Percentiles rank a stretch among this genome's conserved stretches.
Conservation (phyloP, 2,888 invertebrate genomes). For the Chaitophorus viminalis region DNA sequence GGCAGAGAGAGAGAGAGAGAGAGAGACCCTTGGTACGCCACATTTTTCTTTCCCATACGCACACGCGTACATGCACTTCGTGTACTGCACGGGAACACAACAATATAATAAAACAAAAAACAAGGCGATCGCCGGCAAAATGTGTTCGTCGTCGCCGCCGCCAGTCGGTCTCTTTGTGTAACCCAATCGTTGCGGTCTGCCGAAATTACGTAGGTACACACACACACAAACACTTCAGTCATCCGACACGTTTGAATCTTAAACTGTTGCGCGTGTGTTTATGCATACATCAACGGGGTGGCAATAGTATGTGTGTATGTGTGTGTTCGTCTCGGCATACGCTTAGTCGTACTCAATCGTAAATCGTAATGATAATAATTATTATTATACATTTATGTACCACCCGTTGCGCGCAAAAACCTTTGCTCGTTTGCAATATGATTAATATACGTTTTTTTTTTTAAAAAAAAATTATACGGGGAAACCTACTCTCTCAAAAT, state of each 20-base stretch:
- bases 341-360: slow-evolving; percentile 20
- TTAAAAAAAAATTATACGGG: not conserved
- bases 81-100: slow-evolving; percentile 12
- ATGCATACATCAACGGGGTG: not conserved
- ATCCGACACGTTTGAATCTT: slow-evolving; percentile 55
- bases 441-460: not conserved
- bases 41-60: slow-evolving; percentile 20
- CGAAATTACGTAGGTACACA: slow-evolving; percentile 27
- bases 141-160: slow-evolving; percentile 10
- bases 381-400: not conserved
- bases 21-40: slow-evolving; percentile 16
- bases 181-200: slow-evolving; percentile 61
- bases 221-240: slow-evolving; percentile 13
- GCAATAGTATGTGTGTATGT: not conserved
- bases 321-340: slow-evolving; percentile 24
- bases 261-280: slow-evolving; percentile 6
- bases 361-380: slow-evolving; percentile 17
- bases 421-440: slow-evolving; percentile 15
- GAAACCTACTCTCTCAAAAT: no score
- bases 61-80: no score
- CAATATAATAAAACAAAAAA: slow-evolving; percentile 42
- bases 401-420: not conserved
- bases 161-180: slow-evolving; percentile 58
- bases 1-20: no score
- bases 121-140: slow-evolving; percentile 8